phyloP scores from a whole-genome alignment of 2,113 vertebrate genomes.

The Vidua chalybeata region DNA sequence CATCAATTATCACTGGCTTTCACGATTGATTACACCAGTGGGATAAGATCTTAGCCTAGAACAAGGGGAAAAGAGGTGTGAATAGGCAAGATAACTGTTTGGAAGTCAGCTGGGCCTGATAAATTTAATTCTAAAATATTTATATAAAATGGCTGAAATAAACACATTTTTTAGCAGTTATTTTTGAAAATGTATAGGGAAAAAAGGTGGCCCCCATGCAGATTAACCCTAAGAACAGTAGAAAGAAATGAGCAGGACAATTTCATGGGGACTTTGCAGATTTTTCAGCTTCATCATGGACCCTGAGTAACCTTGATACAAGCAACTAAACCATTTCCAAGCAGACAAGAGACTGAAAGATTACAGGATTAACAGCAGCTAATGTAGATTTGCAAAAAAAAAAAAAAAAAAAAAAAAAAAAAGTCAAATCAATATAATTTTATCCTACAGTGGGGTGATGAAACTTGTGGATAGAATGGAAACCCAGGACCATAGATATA shows the following conservation, averaged over 20 bases:
- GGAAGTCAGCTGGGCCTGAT: not conserved
- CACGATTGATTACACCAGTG: not conserved
- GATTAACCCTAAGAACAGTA: not conserved
- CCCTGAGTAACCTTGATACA: not conserved
- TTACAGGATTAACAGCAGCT: not conserved
- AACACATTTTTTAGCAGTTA: not conserved
- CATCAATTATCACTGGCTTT: not conserved
- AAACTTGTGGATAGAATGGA: not conserved
- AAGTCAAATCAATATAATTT: not conserved
- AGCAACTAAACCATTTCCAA: not conserved
- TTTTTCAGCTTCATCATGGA: not conserved
- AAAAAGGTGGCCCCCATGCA: not conserved
- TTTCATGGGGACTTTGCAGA: not conserved
- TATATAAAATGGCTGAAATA: not conserved
- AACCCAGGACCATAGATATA: not conserved
- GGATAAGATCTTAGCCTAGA: not conserved
- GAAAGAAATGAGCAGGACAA: not conserved
- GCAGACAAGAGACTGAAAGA: not conserved
- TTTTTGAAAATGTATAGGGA: not conserved
- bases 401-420: not conserved
- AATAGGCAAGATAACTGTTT: not conserved
- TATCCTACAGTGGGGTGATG: not conserved
- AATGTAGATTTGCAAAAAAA: not conserved
- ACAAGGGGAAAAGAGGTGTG: not conserved
- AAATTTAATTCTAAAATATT: not conserved